These are phyloP conservation scores for Hyla sarda DNA, from an alignment of 2,113 vertebrate genomes.

Conservation along the genomic window DNA sequence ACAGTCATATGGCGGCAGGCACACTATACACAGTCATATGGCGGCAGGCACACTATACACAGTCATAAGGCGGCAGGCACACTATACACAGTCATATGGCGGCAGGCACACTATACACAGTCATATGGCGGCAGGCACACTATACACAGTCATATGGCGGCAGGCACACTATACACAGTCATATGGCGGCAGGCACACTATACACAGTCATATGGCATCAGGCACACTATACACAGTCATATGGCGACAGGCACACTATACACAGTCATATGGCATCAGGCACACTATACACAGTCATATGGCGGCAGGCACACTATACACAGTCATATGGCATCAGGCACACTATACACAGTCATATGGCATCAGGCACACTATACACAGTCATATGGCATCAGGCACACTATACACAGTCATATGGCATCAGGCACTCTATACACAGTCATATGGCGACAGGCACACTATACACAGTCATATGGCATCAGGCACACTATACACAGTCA, in stretches of 20 bases:
- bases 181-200: background rate
- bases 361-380: background rate
- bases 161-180: background rate
- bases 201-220: background rate
- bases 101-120: too few relatives aligned
- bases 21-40: background rate
- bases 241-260: background rate
- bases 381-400: too few relatives aligned
- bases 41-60: background rate
- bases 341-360: background rate
- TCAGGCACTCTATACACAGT: too few relatives aligned
- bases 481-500: background rate
- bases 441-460: background rate
- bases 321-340: background rate
- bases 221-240: background rate
- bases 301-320: background rate
- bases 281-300: background rate
- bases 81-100: background rate
- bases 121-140: too few relatives aligned
- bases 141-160: too few relatives aligned
- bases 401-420: too few relatives aligned
- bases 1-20: background rate
- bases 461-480: background rate
- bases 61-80: background rate
- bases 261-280: background rate